Evolutionary conservation across 2,797 vertebrate species (phyloP).

Genomic region (Rhabdophis nuchalis): DNA sequence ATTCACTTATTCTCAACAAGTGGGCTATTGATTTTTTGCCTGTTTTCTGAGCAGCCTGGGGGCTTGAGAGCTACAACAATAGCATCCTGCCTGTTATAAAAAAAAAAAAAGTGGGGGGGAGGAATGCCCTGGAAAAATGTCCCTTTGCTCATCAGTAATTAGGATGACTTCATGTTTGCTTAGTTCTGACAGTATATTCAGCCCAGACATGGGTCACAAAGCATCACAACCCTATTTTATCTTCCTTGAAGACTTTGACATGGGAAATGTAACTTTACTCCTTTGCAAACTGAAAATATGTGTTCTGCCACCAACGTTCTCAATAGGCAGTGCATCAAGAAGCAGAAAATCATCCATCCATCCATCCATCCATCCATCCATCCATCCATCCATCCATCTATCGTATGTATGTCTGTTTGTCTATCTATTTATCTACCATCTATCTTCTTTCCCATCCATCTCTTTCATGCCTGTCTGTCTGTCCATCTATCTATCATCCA

Average conservation of each 20-base stretch:
- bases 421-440: not conserved
- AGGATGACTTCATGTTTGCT: conserved; percentile 47
- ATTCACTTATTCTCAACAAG: conserved; percentile 80
- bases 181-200: conserved; percentile 31
- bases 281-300: conserved; percentile 24
- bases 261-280: conserved; percentile 11
- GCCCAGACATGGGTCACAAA: not conserved
- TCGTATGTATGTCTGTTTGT: no score
- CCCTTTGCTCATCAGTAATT: conserved; percentile 57
- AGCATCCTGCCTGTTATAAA: conserved; percentile 47
- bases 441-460: no score
- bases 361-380: no score
- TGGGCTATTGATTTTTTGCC: conserved; percentile 79
- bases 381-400: not conserved
- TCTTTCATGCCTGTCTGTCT: no score
- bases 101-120: not conserved
- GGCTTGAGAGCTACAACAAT: conserved; percentile 71
- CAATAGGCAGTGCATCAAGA: not conserved
- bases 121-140: conserved; percentile 51
- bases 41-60: conserved; percentile 72
- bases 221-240: conserved; percentile 28
- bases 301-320: not conserved
- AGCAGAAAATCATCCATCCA: not conserved
- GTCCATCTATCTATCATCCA: not conserved
- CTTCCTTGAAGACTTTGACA: conserved; percentile 4